Percentiles rank a stretch among this genome's conserved stretches.
These are phyloP conservation scores for Cantharis rustica DNA, from an alignment of 2,888 invertebrate species.

Conservation along the genomic window DNA sequence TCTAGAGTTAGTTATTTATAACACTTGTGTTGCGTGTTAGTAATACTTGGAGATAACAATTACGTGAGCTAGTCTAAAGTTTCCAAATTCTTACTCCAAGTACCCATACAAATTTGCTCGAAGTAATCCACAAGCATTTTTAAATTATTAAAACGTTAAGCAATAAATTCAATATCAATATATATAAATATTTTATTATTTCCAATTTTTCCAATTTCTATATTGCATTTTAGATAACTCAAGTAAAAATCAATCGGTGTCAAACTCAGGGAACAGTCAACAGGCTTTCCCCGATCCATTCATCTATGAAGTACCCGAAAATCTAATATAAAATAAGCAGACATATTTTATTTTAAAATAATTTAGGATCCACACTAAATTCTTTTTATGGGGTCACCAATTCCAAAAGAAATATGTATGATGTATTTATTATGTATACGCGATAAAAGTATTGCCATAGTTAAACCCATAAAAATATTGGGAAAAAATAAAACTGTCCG, in stretches of 20 bases:
- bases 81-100: neutral
- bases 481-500: neutral
- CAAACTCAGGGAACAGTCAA: neutral
- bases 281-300: neutral
- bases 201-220: neutral
- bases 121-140: neutral
- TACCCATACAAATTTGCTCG: neutral
- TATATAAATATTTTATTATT: neutral
- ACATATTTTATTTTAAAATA: neutral
- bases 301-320: neutral
- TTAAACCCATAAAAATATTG: neutral
- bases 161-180: neutral
- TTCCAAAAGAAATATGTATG: neutral
- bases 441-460: neutral
- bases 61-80: neutral
- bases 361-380: neutral
- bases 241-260: neutral
- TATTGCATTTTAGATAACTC: neutral
- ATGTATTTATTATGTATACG: neutral
- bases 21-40: neutral
- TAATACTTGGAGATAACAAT: neutral
- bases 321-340: neutral
- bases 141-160: neutral
- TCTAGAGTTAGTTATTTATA: neutral
- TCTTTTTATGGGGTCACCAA: neutral